These are phyloP conservation scores for Spilosoma lubricipeda DNA, from an alignment of 2,888 invertebrate species.

Conservation along the genomic window DNA sequence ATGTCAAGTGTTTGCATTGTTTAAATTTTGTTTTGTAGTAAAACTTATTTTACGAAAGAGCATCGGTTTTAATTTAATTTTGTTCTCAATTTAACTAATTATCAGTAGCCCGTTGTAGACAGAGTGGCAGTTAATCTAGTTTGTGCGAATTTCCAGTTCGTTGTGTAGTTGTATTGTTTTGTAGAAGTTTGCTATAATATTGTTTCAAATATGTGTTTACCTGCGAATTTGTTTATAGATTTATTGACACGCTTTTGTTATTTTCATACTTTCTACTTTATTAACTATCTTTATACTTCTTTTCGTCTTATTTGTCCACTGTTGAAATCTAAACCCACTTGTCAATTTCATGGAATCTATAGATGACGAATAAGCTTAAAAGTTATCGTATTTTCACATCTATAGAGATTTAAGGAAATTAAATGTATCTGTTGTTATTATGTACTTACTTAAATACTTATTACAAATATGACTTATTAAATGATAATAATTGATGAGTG, in stretches of 20 bases:
- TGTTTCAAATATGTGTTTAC: background rate
- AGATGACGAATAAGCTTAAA: background rate
- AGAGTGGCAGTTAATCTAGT: conserved; percentile 48
- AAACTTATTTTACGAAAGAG: conserved; percentile 57
- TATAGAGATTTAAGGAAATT: background rate
- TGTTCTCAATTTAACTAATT: conserved; percentile 58
- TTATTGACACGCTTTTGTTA: conserved; percentile 18
- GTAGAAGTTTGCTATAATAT: conserved; percentile 17
- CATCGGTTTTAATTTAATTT: conserved; percentile 55
- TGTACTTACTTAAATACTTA: background rate
- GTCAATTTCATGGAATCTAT: background rate
- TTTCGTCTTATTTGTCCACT: background rate
- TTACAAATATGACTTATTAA: background rate
- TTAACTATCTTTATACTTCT: conserved; percentile 2
- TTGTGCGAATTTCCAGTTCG: conserved; percentile 43
- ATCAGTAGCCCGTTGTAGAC: conserved; percentile 42
- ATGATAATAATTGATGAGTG: background rate
- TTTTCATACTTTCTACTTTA: conserved; percentile 1
- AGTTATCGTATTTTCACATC: too few relatives aligned
- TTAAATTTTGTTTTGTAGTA: conserved; percentile 66
- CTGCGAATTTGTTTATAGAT: conserved; percentile 1
- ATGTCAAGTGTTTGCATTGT: conserved; percentile 77
- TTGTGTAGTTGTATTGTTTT: conserved; percentile 21
- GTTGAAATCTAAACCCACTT: background rate
- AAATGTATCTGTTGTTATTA: background rate